Conservation (phyloP, 2,888 invertebrate species). For the Sarcophaga variegata region DNA sequence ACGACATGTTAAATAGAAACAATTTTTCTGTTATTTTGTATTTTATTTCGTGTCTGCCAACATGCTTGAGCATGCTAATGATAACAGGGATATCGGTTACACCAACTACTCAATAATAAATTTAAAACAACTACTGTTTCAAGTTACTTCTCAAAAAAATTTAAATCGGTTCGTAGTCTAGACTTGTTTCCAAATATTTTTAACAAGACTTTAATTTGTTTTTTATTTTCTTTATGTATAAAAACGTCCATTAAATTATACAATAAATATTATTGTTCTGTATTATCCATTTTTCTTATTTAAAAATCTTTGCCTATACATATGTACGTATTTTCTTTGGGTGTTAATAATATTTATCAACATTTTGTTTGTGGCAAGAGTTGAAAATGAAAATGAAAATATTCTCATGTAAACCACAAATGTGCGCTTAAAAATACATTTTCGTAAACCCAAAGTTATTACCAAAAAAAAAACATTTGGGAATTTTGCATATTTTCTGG, state of each 20-base stretch:
- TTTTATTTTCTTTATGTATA: not conserved
- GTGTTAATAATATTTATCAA: slow-evolving; percentile 69
- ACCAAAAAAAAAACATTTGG: slow-evolving; percentile 65
- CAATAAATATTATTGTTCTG: no score
- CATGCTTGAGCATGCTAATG: slow-evolving; percentile 11
- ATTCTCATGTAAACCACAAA: slow-evolving; percentile 68
- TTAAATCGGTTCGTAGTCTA: not conserved
- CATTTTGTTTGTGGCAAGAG: slow-evolving; percentile 62
- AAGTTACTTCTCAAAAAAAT: not conserved
- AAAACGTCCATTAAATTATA: not conserved
- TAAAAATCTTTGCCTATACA: not conserved
- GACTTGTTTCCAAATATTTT: not conserved
- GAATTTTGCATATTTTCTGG: slow-evolving; percentile 65
- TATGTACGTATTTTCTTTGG: not conserved
- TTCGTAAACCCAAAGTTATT: slow-evolving; percentile 73
- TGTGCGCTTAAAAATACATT: slow-evolving; percentile 71
- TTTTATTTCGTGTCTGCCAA: not conserved
- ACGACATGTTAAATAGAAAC: slow-evolving; percentile 75
- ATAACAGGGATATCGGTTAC: not conserved
- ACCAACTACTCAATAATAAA: not conserved
- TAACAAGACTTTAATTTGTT: slow-evolving; percentile 22
- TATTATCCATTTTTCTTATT: slow-evolving; percentile 54
- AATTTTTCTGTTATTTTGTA: not conserved
- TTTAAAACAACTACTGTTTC: not conserved
- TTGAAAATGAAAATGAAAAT: slow-evolving; percentile 54